Evolutionary conservation across 2,113 vertebrate genomes (phyloP).

Genomic region (Larimichthys crocea): DNA sequence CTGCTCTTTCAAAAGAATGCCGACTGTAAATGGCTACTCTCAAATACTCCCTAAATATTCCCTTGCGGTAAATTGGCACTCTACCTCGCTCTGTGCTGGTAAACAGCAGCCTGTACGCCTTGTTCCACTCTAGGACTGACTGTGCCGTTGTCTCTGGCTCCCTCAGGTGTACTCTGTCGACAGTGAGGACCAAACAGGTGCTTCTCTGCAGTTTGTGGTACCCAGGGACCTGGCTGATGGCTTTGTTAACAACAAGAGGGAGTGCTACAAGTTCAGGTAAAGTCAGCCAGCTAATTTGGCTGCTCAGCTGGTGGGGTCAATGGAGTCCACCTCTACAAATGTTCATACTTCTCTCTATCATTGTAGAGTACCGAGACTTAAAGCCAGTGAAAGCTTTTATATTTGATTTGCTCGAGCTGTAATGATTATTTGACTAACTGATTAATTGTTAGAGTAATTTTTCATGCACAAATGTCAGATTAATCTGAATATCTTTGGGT

Average conservation of each 20-base stretch:
- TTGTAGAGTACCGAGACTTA: background rate
- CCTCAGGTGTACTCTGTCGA: slow-evolving; percentile 87
- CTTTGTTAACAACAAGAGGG: slow-evolving; percentile 96
- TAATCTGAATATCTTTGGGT: too few relatives aligned
- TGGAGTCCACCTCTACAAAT: background rate
- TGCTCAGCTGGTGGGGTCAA: background rate
- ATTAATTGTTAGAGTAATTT: too few relatives aligned
- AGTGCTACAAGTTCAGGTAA: slow-evolving; percentile 94
- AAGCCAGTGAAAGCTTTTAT: too few relatives aligned
- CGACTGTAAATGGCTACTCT: slow-evolving; percentile 15
- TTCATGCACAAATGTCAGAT: too few relatives aligned
- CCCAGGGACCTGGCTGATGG: slow-evolving; percentile 93
- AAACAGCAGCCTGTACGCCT: background rate
- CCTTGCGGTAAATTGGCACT: background rate
- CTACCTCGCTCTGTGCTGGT: background rate
- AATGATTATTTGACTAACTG: too few relatives aligned
- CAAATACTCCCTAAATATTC: background rate
- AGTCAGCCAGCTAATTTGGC: slow-evolving; percentile 2
- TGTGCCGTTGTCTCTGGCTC: slow-evolving; percentile 55
- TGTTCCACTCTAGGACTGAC: slow-evolving; percentile 9
- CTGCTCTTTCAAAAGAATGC: background rate
- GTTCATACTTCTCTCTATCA: background rate
- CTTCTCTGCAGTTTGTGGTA: slow-evolving; percentile 89
- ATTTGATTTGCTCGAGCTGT: too few relatives aligned
- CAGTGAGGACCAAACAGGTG: slow-evolving; percentile 79